These are phyloP conservation scores for Otus sunia DNA, from an alignment of 2,113 vertebrate species.

Conservation along the genomic window DNA sequence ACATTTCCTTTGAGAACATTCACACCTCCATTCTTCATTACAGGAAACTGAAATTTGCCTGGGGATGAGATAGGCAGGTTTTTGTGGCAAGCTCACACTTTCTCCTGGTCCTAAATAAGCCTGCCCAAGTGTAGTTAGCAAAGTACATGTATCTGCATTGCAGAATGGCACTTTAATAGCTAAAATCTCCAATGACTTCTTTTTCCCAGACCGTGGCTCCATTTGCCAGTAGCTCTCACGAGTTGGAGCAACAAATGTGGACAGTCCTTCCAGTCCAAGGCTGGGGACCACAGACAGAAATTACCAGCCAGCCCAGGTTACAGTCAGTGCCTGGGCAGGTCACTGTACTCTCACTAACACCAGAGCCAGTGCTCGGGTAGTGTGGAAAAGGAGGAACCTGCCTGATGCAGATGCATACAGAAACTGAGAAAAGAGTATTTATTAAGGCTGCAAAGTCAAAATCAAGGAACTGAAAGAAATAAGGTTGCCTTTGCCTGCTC, in stretches of 20 bases:
- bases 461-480: background rate
- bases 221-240: background rate
- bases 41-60: background rate
- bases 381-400: rapidly evolving
- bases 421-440: background rate
- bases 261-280: background rate
- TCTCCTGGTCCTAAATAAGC: background rate
- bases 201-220: background rate
- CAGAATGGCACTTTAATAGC: background rate
- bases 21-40: background rate
- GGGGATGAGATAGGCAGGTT: background rate
- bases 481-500: background rate
- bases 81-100: background rate
- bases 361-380: rapidly evolving
- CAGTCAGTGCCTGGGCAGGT: background rate
- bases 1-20: background rate
- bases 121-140: background rate
- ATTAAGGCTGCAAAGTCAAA: background rate
- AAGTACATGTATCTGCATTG: background rate
- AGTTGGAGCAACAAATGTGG: background rate
- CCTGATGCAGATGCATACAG: background rate
- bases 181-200: background rate
- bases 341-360: background rate
- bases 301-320: background rate
- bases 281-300: background rate